Percentiles rank a stretch among this genome's conserved stretches.
phyloP scores from a whole-genome alignment of 1,140 invertebrate species.

The Dolichoris vasculosae region DNA sequence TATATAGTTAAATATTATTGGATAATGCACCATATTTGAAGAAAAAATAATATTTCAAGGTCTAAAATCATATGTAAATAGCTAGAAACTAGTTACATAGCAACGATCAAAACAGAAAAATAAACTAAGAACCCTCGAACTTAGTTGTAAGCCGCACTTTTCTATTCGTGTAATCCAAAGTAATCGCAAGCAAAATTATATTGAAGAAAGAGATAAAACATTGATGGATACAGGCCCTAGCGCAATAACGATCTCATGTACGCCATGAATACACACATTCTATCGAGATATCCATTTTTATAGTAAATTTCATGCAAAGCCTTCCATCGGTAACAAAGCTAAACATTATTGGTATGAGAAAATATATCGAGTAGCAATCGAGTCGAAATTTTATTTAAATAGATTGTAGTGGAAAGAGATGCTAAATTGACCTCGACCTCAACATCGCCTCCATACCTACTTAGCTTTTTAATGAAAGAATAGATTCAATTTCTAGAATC shows the following conservation, averaged over 20 bases:
- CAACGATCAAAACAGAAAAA: not conserved
- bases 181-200: not conserved
- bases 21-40: no score
- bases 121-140: not conserved
- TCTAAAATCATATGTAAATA: no score
- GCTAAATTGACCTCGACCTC: conserved; percentile 58
- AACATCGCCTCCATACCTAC: conserved; percentile 69
- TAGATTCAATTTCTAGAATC: not conserved
- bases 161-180: not conserved
- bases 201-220: not conserved
- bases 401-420: not conserved
- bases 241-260: not conserved
- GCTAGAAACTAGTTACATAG: no score
- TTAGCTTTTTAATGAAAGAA: conserved; percentile 49
- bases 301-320: not conserved
- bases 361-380: not conserved
- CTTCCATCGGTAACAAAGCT: not conserved
- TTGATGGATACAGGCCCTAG: not conserved
- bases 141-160: not conserved
- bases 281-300: not conserved
- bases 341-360: not conserved
- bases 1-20: no score
- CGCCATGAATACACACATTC: no score
- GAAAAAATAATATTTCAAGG: no score
- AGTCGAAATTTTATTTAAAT: not conserved